Evolutionary conservation across 2,113 vertebrate genomes (phyloP), one percentile per base, ranked within the genome.

Genomic region (Sorex fumeus): DNA sequence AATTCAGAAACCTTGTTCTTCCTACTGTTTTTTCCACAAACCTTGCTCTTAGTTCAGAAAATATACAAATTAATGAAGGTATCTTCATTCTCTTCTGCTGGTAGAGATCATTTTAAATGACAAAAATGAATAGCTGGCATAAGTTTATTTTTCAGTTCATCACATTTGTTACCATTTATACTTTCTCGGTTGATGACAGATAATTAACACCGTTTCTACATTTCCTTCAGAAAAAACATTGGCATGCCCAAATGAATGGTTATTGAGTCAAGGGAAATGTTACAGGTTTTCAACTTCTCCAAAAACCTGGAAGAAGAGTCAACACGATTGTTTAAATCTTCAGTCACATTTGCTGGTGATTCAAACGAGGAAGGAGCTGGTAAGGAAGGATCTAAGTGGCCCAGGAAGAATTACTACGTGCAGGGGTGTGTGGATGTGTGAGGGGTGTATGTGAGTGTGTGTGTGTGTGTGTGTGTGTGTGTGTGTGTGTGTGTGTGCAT

Each of bases 281-380:
- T 91, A 91, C 43, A 67, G 27, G 34, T 78, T 94, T 88, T 87
- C 30, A 57, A 47, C 30, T 45, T 79, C 57, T 84, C 36, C 80
- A 66, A 88, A 87, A 88, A 91, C 78, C 72, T 94, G 78, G 66
- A 84, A 76, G 23, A 71, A 91, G 62, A 91, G 88, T 82, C 83
- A 77, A 34, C 27, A 0, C 4, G 70, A 94, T 53, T 94, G 77
- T 70, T 21, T 27, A 70, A 47, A 77, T 11, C 60, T 82, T 15
- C 70, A 91, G 13, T 83, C 77, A 50, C 62, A 94, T 50, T 77
- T 87, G 32, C 70, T 43, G 0, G 70, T 94, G 88, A 76, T 71
- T 70, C 36, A 32, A 18, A 86, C 45, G 76, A 28, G 28, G n/a
- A 36, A 70, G 13, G 93, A 94, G 36, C 47, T 91, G 93, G 88